Evolutionary conservation across 2,888 invertebrate genomes (phyloP), one percentile per base, ranked within the genome.

Genomic region (Entomobrya proxima): DNA sequence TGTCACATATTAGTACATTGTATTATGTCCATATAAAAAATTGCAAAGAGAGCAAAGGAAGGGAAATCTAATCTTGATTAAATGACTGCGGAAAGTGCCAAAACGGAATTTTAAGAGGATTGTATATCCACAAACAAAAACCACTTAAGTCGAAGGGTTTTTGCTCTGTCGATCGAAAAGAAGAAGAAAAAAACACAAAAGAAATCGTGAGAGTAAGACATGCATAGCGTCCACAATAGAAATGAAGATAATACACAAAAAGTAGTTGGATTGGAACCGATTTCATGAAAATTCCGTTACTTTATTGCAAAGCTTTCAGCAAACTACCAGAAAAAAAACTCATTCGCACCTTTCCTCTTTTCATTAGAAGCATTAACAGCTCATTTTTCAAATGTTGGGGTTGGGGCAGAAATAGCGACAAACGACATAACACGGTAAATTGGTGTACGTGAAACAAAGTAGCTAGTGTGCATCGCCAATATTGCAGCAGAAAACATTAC

Each of bases 261-360:
- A 64, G 55, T 35, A 75, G 76, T 35, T 83, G 76, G 76, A 83
- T 83, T 83, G 83, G 83, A 83, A 83, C 83, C 75, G 76, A 83
- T 67, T 44, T 83, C 83, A 83, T 83, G 58, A 75, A 83, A 61
- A 61, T 37, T 52, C 83, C 83, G 83, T 83, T 83, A 83, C 13
- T 82, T 64, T 50, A 50, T 35, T 74, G 50, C 50, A 74, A 50
- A 74, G 27, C 21, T 11, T 30, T 74, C 1, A 30, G n/a, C 0
- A n/a, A n/a, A n/a, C n/a, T n/a, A n/a, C n/a, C n/a, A n/a, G 13
- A 47, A 27, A 30, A 47, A 74, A 50, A 69, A 35, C 69, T 47
- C 0, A 52, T 80, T 80, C 80, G 37, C 72, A 72, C 69, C 72
- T 72, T n/a, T n/a, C 15, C 11, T 80, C 74, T 32, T 79, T 79